These are phyloP conservation scores for Caenorhabditis briggsae DNA, from an alignment of 1,140 invertebrate species.

Conservation along the genomic window DNA sequence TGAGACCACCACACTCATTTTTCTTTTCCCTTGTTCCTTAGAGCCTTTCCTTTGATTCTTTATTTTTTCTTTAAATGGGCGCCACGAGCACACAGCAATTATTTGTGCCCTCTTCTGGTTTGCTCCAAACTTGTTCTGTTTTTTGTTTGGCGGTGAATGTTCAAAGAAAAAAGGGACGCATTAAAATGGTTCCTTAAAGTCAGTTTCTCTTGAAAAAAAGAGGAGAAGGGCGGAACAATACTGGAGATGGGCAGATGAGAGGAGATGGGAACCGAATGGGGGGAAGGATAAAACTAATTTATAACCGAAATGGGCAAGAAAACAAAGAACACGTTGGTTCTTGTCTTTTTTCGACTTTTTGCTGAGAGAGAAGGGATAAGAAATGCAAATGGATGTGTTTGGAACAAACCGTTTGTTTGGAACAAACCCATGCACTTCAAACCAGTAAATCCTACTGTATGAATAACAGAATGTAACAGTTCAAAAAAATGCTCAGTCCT, in stretches of 20 bases:
- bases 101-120: constrained; percentile 20
- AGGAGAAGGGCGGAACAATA: background rate
- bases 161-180: constrained; percentile 29
- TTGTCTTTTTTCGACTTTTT: background rate
- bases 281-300: constrained; percentile 26
- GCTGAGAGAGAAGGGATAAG: background rate
- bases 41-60: background rate
- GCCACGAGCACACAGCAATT: constrained; percentile 39
- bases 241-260: background rate
- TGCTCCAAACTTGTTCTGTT: constrained; percentile 33
- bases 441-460: too few species aligned
- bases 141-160: constrained; percentile 32
- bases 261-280: background rate
- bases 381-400: background rate
- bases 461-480: too few species aligned
- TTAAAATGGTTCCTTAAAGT: constrained; percentile 46
- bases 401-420: background rate
- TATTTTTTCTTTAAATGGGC: constrained; percentile 11
- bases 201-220: constrained; percentile 7
- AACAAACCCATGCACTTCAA: too few species aligned
- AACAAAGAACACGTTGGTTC: constrained; percentile 42
- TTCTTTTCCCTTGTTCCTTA: constrained; percentile 42
- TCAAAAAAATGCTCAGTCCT: too few species aligned
- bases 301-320: constrained; percentile 31
- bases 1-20: constrained; percentile 18